phyloP scores from a whole-genome alignment of 1,140 invertebrate genomes.

The Meloidogyne exigua region DNA sequence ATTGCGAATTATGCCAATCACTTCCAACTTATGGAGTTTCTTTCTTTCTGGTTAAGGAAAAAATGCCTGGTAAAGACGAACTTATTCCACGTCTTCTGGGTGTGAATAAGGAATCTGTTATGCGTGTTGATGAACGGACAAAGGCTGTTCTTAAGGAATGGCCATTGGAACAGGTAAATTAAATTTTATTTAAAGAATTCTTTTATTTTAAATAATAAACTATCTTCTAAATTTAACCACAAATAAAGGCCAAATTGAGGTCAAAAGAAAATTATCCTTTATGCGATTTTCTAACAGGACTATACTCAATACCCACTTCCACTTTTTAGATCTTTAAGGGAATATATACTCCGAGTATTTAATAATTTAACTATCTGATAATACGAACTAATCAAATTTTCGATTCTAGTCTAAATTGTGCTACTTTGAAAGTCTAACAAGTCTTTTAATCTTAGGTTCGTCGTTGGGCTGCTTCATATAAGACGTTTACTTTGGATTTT shows the following conservation, averaged over 20 bases:
- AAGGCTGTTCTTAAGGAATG: slow-evolving; percentile 79
- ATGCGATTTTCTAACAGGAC: no score
- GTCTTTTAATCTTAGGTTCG: slow-evolving; percentile 70
- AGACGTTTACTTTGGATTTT: slow-evolving; percentile 98
- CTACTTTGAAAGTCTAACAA: no score
- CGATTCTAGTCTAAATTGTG: no score
- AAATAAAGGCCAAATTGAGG: no score
- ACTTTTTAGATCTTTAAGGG: no score
- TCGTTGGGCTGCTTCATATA: slow-evolving; percentile 94
- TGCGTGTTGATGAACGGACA: slow-evolving; percentile 92
- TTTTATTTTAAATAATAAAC: neutral
- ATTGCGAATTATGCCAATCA: slow-evolving; percentile 88
- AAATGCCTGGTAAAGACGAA: slow-evolving; percentile 96
- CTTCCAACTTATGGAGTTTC: slow-evolving; percentile 97
- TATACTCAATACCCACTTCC: no score
- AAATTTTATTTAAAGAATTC: slow-evolving; percentile 68
- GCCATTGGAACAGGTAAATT: slow-evolving; percentile 79
- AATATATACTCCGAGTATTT: no score
- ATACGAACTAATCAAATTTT: no score
- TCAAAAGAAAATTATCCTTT: no score
- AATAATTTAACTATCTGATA: no score
- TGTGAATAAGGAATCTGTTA: slow-evolving; percentile 94
- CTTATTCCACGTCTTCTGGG: slow-evolving; percentile 90
- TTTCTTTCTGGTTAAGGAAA: slow-evolving; percentile 86
- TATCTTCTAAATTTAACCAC: no score